Conservation (phyloP, 2,113 vertebrate species). For the Cottus gobio region DNA sequence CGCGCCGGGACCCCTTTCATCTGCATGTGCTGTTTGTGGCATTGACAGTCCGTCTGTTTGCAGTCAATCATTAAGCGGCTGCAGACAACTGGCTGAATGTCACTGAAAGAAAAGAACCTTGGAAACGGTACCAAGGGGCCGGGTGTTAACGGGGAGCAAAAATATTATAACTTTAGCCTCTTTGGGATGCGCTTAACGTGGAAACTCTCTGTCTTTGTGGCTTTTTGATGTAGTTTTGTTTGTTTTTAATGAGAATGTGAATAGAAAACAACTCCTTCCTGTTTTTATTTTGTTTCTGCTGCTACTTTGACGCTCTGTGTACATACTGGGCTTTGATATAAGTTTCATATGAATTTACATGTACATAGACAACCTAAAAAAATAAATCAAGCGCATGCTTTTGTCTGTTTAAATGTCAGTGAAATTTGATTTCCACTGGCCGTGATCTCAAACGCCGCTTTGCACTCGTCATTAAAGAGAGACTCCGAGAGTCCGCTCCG, state of each 20-base stretch:
- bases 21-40: constrained; percentile 48
- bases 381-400: not conserved
- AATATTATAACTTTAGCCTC: not conserved
- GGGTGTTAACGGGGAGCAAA: constrained; percentile 2
- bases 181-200: not conserved
- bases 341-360: not conserved
- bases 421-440: not conserved
- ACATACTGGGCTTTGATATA: not conserved
- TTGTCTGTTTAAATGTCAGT: constrained; percentile 7
- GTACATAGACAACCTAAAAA: not conserved
- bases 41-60: constrained; percentile 51
- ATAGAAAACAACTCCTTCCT: not conserved
- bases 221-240: not conserved
- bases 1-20: constrained; percentile 61
- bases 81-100: constrained; percentile 35
- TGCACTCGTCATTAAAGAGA: constrained; percentile 8
- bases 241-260: not conserved
- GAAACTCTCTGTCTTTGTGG: not conserved
- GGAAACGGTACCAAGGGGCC: not conserved
- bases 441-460: not conserved
- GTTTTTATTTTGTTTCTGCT: not conserved
- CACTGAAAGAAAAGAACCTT: constrained; percentile 25
- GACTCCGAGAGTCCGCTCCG: constrained; percentile 36
- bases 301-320: not conserved
- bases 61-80: constrained; percentile 63